These are phyloP conservation scores for Sander vitreus DNA, from an alignment of 2,113 vertebrate species.

Conservation along the genomic window DNA sequence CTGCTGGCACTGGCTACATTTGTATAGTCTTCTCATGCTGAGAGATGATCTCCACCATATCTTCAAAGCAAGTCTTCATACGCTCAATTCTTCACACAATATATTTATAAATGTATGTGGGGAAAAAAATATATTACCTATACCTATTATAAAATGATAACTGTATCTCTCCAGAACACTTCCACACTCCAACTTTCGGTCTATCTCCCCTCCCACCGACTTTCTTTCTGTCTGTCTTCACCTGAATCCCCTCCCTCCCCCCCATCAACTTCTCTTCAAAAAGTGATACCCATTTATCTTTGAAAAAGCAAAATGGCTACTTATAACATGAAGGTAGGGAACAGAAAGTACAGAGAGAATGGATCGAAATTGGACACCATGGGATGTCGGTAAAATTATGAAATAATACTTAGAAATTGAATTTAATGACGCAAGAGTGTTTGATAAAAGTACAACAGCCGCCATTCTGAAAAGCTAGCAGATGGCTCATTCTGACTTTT, in stretches of 20 bases:
- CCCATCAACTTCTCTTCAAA: conserved; percentile 35
- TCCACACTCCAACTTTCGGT: conserved; percentile 28
- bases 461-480: neutral
- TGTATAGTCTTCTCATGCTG: conserved; percentile 48
- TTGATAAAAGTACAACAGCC: neutral
- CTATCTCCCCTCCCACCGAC: conserved; percentile 38
- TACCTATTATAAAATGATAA: conserved; percentile 55
- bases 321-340: conserved; percentile 50
- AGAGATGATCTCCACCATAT: conserved; percentile 50
- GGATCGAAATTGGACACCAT: conserved; percentile 36
- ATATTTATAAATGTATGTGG: conserved; percentile 38
- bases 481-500: conserved; percentile 1
- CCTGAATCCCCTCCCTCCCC: neutral
- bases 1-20: conserved; percentile 32
- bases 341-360: conserved; percentile 39
- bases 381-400: conserved; percentile 26
- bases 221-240: conserved; percentile 21
- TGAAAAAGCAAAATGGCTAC: conserved; percentile 39
- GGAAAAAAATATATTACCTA: too few species aligned
- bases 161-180: conserved; percentile 40
- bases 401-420: conserved; percentile 6
- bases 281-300: conserved; percentile 58
- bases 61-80: conserved; percentile 46
- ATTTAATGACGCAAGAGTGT: conserved; percentile 10
- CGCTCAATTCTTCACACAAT: conserved; percentile 29